Evolutionary conservation across 2,113 vertebrate species (phyloP), one percentile per base, ranked within the genome.

Genomic region (Phyllopteryx taeniolatus): DNA sequence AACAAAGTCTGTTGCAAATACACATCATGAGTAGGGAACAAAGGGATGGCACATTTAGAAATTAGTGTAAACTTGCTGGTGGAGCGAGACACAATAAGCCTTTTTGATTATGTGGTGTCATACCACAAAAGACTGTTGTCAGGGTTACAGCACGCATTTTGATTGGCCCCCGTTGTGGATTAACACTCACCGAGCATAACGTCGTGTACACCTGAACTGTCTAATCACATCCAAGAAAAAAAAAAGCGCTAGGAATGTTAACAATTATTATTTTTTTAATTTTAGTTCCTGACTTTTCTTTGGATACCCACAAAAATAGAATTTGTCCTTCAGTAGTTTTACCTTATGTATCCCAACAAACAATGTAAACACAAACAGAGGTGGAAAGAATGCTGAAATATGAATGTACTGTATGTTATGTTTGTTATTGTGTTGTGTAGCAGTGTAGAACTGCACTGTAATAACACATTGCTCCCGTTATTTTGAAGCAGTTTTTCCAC

Each of bases 101-200:
- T 63, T 19, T 74, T 22, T 79, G 82, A 82, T 67, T 79, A 75
- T 75, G 73, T 61, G 64, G 43, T 33, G 51, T 43, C 11, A 54
- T 57, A 69, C 79, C 72, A 88, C 73, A 85, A 85, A 85, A 15
- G 73, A 66, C 78, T 78, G 81, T 85, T 85, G 85, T 87, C 54
- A 15, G 62, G 27, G 35, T 68, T 22, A 67, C 71, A 31, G 47
- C 49, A 49, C 67, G 54, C 60, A 7, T 72, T 73, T 70, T 74
- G 44, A 76, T 82, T 63, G 67, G 63, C 20, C 35, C 31, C 31
- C 8, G 15, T 17, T 35, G 5, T 35, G 59, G 59, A 17, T 65
- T 43, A 5, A n/a, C 10, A 64, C 61, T n/a, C 64, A 1, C 31
- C 5, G 64, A 46, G 39, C 71, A 62, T 71, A 42, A 42, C 19